A percentile compares a stretch with the other conserved stretches of the same genome.
Conservation (phyloP, 1,140 invertebrate species). For the Bacillus rossius region DNA sequence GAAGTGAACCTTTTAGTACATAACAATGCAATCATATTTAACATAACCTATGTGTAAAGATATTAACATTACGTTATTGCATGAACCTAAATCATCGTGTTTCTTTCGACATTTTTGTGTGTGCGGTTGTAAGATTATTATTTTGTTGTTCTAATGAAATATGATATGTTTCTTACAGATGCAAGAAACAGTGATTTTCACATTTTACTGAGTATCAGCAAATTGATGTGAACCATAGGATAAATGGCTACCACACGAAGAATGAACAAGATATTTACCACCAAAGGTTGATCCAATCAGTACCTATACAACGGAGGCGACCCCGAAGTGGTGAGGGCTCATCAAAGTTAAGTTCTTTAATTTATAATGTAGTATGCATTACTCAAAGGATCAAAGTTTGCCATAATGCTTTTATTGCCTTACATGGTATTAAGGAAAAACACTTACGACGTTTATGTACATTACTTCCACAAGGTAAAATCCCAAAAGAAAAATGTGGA, state of each 20-base stretch:
- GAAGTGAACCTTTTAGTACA: background rate
- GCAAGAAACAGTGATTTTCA: background rate
- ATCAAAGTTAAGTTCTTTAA: background rate
- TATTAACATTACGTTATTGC: background rate
- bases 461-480: background rate
- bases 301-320: background rate
- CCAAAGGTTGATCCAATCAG: background rate
- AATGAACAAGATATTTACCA: conserved; percentile 3
- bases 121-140: no score
- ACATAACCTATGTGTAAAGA: background rate
- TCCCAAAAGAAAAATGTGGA: background rate
- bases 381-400: background rate
- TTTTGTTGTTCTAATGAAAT: background rate
- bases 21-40: background rate
- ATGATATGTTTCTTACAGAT: background rate
- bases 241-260: background rate
- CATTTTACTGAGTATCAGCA: background rate
- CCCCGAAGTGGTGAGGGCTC: background rate
- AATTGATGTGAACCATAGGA: background rate
- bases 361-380: background rate
- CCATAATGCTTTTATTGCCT: background rate
- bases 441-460: background rate
- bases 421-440: background rate
- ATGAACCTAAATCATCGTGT: no score
- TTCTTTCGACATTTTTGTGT: no score